These are phyloP conservation scores for Leiothrix lutea DNA, from an alignment of 2,113 vertebrate species.

Conservation along the genomic window DNA sequence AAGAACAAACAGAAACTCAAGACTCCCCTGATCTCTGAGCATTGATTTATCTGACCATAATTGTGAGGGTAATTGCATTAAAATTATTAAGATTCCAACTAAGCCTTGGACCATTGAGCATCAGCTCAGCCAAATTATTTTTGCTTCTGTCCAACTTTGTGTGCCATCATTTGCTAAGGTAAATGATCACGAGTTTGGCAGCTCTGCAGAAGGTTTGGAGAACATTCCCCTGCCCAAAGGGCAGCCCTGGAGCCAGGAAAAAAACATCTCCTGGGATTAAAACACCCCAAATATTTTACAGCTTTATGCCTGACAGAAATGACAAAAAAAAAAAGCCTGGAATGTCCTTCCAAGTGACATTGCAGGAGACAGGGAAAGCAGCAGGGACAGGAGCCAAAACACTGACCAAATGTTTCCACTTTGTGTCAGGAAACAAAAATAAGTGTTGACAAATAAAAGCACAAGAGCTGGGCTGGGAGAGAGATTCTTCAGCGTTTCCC, in stretches of 20 bases:
- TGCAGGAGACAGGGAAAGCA: background rate
- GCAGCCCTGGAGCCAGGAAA: background rate
- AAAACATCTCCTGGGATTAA: background rate
- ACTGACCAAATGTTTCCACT: slow-evolving; percentile 12
- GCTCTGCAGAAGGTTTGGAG: background rate
- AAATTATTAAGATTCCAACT: background rate
- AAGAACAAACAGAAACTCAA: background rate
- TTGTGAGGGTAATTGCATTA: slow-evolving; percentile 8
- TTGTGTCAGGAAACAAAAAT: background rate
- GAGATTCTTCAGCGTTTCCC: background rate
- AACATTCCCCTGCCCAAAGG: background rate
- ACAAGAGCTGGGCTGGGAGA: background rate
- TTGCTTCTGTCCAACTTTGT: background rate
- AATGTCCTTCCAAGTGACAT: background rate
- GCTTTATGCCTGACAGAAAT: background rate
- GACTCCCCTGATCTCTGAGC: background rate
- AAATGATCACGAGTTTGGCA: background rate
- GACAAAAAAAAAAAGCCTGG: background rate
- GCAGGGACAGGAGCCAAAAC: background rate
- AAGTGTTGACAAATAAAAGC: slow-evolving; percentile 2
- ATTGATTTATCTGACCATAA: background rate
- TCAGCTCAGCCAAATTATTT: slow-evolving; percentile 12
- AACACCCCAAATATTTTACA: background rate
- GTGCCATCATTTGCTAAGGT: background rate
- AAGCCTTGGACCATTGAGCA: background rate